phyloP scores from a whole-genome alignment of 2,888 invertebrate genomes.

The Hydrotaea diabolus region DNA sequence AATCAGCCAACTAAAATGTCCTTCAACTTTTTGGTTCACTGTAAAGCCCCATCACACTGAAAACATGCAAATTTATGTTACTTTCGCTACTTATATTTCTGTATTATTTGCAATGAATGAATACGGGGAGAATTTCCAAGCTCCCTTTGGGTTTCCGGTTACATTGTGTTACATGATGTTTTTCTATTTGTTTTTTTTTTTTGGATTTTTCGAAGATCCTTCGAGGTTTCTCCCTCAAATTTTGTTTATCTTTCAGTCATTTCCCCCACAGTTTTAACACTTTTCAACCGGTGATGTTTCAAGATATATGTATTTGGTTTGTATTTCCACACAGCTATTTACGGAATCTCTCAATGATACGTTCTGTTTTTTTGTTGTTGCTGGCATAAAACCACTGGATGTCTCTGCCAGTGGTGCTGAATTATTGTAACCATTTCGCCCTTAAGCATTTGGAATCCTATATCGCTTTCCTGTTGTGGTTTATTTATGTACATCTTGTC shows the following conservation, averaged over 20 bases:
- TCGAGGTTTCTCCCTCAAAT: conserved; percentile 23
- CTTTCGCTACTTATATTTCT: conserved; percentile 11
- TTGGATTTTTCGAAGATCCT: neutral
- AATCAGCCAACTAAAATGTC: neutral
- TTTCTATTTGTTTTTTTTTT: neutral
- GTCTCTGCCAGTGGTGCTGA: conserved; percentile 21
- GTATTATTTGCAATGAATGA: neutral
- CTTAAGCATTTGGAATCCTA: conserved; percentile 31
- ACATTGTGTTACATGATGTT: conserved; percentile 40
- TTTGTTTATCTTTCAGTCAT: conserved; percentile 31
- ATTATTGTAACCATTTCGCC: conserved; percentile 31
- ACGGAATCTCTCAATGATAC: conserved; percentile 29
- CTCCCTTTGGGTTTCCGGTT: neutral
- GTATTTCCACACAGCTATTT: neutral
- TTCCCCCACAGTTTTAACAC: neutral
- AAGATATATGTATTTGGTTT: conserved; percentile 41
- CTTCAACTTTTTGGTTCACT: neutral
- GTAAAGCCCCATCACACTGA: neutral
- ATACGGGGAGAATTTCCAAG: conserved; percentile 6
- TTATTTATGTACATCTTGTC: conserved; percentile 29
- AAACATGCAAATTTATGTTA: conserved; percentile 30
- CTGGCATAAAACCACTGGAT: conserved; percentile 10
- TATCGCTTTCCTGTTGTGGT: conserved; percentile 39
- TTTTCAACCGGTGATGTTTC: conserved; percentile 38
- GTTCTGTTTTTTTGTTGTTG: no score